Percentiles rank a stretch among this genome's conserved stretches.
These are phyloP conservation scores for Helogale parvula DNA, from an alignment of 2,113 vertebrate genomes.

Conservation along the genomic window DNA sequence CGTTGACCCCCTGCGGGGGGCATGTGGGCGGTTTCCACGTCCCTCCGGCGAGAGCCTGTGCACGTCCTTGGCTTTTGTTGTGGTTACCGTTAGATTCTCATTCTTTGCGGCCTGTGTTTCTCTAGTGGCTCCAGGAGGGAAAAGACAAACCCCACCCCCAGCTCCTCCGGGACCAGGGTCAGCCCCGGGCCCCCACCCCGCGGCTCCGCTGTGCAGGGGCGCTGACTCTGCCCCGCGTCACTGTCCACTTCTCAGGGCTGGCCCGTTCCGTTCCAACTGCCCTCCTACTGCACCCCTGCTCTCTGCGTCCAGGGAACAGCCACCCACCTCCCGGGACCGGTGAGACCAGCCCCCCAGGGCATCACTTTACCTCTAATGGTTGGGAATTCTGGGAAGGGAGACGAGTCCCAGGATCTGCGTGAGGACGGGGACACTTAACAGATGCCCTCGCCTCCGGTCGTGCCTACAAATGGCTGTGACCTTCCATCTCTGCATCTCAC, in stretches of 20 bases:
- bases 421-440: slow-evolving; percentile 78
- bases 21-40: no score
- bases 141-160: background rate
- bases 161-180: background rate
- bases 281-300: background rate
- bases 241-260: no score
- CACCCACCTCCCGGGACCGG: background rate
- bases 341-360: slow-evolving; percentile 65
- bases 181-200: background rate
- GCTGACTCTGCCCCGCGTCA: background rate
- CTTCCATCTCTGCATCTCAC: slow-evolving; percentile 56
- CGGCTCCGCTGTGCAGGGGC: background rate
- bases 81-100: background rate
- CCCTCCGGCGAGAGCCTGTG: background rate
- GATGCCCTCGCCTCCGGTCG: slow-evolving; percentile 77
- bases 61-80: background rate
- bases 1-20: background rate
- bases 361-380: slow-evolving; percentile 74
- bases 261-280: background rate
- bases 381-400: slow-evolving; percentile 80
- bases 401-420: slow-evolving; percentile 55
- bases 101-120: background rate
- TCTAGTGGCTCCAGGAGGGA: background rate
- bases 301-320: background rate
- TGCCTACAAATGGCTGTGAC: slow-evolving; percentile 72